A percentile compares a stretch with the other conserved stretches of the same genome.
These are phyloP conservation scores for Macaria notata DNA, from an alignment of 2,888 invertebrate genomes.

Conservation along the genomic window DNA sequence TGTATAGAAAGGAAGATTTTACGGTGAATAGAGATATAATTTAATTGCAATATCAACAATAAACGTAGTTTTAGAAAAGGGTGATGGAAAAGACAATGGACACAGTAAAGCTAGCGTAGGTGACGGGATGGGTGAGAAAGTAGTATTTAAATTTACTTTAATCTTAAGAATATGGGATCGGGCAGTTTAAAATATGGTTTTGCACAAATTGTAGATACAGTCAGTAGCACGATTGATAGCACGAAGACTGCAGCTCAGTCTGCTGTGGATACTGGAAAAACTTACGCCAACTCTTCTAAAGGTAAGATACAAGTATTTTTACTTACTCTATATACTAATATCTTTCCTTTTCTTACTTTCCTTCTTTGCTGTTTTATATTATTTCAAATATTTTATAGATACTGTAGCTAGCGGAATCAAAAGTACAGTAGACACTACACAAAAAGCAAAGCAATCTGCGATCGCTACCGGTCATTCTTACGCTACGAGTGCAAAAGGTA, in stretches of 20 bases:
- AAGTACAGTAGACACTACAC: constrained; percentile 47
- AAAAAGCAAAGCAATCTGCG: constrained; percentile 49
- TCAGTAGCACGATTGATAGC: constrained; percentile 52
- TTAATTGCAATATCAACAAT: too few species aligned
- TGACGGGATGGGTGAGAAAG: too few species aligned
- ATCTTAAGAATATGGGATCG: neutral
- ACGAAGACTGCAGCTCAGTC: constrained; percentile 52
- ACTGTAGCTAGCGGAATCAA: constrained; percentile 42
- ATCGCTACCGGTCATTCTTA: constrained; percentile 47
- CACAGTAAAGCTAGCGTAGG: neutral
- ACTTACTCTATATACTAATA: constrained; percentile 20
- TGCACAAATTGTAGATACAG: constrained; percentile 52
- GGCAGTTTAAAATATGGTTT: constrained; percentile 13
- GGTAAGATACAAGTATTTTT: constrained; percentile 39
- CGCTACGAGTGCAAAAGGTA: constrained; percentile 50
- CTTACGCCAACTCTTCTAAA: constrained; percentile 52
- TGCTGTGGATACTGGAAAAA: constrained; percentile 53
- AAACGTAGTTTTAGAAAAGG: neutral
- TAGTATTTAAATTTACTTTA: too few species aligned
- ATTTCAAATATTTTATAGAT: constrained; percentile 17
- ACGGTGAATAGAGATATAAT: too few species aligned
- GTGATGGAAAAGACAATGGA: neutral
- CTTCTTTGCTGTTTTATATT: too few species aligned
- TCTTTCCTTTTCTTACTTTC: neutral
- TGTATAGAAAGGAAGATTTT: too few species aligned